Evolutionary conservation across 2,113 vertebrate species (phyloP).

Genomic region (Poicephalus gulielmi): DNA sequence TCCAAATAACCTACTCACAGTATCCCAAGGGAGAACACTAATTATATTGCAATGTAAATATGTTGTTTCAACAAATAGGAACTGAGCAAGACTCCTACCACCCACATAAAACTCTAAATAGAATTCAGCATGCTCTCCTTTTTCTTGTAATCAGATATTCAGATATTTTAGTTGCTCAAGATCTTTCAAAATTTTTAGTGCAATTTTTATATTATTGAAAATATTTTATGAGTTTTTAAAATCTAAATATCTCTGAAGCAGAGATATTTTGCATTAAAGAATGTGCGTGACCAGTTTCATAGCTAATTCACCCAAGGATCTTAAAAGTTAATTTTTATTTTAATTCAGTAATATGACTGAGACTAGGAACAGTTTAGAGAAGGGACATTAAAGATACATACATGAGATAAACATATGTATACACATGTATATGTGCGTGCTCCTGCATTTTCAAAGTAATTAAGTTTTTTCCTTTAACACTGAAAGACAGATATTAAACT

Average conservation of each 20-base stretch:
- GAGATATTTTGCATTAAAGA: conserved; percentile 5
- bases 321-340: conserved; percentile 3
- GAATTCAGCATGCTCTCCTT: neutral
- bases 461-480: neutral
- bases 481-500: neutral
- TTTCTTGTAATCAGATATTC: neutral
- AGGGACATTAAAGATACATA: neutral
- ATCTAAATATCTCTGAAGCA: neutral
- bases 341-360: neutral
- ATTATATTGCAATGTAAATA: neutral
- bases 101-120: neutral
- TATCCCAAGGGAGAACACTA: neutral
- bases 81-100: neutral
- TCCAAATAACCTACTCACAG: neutral
- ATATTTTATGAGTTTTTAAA: conserved; percentile 33
- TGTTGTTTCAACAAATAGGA: conserved; percentile 24
- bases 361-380: neutral
- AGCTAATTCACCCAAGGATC: neutral
- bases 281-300: neutral
- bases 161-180: conserved; percentile 10
- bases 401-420: neutral
- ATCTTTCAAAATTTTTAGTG: conserved; percentile 24
- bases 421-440: neutral
- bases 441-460: neutral
- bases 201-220: conserved; percentile 19